Conservation (phyloP, 2,797 vertebrate species). For the Meriones psammophilus region DNA sequence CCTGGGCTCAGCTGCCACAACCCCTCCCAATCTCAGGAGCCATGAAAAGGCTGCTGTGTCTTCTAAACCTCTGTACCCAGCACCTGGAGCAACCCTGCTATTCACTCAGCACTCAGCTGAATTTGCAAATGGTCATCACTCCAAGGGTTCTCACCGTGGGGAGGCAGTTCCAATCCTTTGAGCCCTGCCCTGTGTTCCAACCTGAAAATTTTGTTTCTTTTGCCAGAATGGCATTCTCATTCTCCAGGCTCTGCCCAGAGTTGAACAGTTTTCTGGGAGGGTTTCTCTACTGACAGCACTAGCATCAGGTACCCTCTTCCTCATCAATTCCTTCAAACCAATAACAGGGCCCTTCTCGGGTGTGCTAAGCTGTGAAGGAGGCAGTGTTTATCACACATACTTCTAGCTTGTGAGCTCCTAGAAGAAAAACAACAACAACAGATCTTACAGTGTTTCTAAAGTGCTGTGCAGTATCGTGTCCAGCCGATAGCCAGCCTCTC, state of each 20-base stretch:
- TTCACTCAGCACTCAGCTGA: neutral
- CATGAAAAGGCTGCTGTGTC: neutral
- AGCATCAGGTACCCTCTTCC: neutral
- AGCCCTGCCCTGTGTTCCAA: neutral
- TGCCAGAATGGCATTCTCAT: neutral
- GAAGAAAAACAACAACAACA: neutral
- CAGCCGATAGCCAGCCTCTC: neutral
- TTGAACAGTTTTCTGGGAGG: neutral
- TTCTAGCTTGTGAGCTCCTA: conserved; percentile 31
- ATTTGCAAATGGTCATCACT: neutral
- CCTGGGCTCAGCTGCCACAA: neutral
- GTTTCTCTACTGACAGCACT: neutral
- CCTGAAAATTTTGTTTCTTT: conserved; percentile 24
- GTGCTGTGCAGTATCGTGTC: neutral
- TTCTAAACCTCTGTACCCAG: neutral
- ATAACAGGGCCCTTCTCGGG: neutral
- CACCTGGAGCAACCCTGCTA: neutral
- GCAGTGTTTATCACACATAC: neutral
- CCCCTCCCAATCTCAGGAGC: neutral
- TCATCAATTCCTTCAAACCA: neutral
- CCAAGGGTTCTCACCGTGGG: neutral
- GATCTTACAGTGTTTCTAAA: conserved; percentile 22
- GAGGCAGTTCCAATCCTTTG: neutral
- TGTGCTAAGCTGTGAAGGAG: neutral
- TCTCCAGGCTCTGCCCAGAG: neutral